Percentiles rank a stretch among this genome's conserved stretches.
Evolutionary conservation across 37 sponge, comb jelly and placozoan species (phyloP).

Genomic region (Geodia barretti): DNA sequence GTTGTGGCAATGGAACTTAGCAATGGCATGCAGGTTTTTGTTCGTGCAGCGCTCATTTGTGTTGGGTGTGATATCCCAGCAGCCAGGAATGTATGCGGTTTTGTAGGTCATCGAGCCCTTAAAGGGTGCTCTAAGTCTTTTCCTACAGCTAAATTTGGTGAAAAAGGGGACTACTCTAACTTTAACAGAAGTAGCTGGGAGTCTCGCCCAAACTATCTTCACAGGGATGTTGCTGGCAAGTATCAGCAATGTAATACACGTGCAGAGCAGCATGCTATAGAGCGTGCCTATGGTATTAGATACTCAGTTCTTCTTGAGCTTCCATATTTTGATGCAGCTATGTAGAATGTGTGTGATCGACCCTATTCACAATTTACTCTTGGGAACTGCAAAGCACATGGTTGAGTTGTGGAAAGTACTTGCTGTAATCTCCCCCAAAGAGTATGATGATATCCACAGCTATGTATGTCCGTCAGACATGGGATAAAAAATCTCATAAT

Average conservation of each 20-base stretch:
- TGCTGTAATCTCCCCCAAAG: not conserved
- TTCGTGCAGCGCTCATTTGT: constrained; percentile 13
- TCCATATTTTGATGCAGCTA: constrained; percentile 46
- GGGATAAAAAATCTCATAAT: constrained; percentile 49
- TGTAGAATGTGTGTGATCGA: constrained; percentile 33
- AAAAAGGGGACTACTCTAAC: constrained; percentile 29
- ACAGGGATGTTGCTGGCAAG: not conserved
- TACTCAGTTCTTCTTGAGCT: constrained; percentile 40
- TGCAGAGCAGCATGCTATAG: not conserved
- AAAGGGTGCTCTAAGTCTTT: constrained; percentile 46
- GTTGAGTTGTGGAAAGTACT: constrained; percentile 8
- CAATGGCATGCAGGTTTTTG: too few relatives aligned
- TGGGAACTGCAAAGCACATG: constrained; percentile 49
- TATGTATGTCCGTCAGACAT: constrained; percentile 35
- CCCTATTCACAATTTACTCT: constrained; percentile 51
- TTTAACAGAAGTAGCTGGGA: constrained; percentile 27
- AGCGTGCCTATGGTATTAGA: constrained; percentile 22
- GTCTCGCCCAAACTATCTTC: constrained; percentile 6
- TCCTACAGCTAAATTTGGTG: constrained; percentile 36
- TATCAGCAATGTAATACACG: constrained; percentile 4
- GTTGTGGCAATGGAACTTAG: too few relatives aligned
- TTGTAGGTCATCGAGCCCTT: constrained; percentile 32
- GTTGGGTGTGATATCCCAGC: constrained; percentile 50
- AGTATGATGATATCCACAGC: constrained; percentile 28
- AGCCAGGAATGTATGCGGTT: constrained; percentile 57